These are phyloP conservation scores for Lasius fuliginosus DNA, from an alignment of 2,888 invertebrate species.

Conservation along the genomic window DNA sequence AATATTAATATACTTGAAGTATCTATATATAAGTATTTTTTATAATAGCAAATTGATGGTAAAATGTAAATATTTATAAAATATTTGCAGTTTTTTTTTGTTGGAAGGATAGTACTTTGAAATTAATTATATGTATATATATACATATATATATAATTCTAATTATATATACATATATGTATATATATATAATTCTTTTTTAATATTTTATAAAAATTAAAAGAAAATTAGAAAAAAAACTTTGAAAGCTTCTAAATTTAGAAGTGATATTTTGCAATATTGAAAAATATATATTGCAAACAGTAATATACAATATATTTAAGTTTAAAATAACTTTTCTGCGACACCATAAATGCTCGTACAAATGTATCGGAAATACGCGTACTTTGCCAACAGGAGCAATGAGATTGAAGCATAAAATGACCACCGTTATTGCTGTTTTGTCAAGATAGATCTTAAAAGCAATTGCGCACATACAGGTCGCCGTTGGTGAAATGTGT, in stretches of 20 bases:
- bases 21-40: no score
- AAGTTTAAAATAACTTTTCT: slow-evolving; percentile 5
- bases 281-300: background rate
- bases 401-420: slow-evolving; percentile 43
- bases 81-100: background rate
- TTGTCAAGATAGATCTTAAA: slow-evolving; percentile 33
- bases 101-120: background rate
- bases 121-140: background rate
- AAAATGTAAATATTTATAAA: background rate
- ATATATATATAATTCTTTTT: background rate
- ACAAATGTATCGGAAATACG: background rate
- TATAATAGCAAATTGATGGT: no score
- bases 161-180: no score
- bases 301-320: background rate
- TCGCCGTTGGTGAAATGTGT: slow-evolving; percentile 24
- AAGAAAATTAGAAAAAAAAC: background rate
- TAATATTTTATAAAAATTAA: background rate
- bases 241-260: background rate
- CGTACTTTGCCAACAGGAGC: slow-evolving; percentile 31
- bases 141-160: no score
- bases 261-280: background rate
- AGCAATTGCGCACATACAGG: slow-evolving; percentile 25
- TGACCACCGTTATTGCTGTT: slow-evolving; percentile 20
- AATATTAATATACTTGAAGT: no score
- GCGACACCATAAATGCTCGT: background rate